These are phyloP conservation scores for Struthidea cinerea DNA, from an alignment of 2,113 vertebrate species.

Conservation along the genomic window DNA sequence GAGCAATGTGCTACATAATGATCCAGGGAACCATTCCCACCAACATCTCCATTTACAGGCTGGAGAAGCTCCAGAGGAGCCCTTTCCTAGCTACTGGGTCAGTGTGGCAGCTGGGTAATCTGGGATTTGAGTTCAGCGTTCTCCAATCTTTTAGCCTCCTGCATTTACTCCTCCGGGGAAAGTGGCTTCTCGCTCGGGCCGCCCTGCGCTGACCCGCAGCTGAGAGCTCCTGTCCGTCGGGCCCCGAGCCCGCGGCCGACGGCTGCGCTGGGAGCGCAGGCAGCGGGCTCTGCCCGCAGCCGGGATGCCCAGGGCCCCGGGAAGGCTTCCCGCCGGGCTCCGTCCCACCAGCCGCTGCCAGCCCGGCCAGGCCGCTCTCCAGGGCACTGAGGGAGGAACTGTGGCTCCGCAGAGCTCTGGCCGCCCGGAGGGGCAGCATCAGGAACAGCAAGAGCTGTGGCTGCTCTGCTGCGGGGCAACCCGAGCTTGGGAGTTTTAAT, in stretches of 20 bases:
- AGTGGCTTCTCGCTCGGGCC: neutral
- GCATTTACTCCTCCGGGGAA: neutral
- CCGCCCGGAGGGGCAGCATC: accelerated
- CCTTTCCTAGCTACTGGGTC: neutral
- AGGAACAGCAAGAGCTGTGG: accelerated
- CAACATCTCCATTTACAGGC: neutral
- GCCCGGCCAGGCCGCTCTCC: accelerated
- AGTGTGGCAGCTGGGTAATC: neutral
- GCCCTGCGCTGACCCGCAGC: neutral
- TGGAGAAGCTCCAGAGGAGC: neutral
- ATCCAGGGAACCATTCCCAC: neutral
- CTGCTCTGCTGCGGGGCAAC: neutral
- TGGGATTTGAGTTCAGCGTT: neutral
- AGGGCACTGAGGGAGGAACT: neutral
- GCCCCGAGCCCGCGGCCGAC: neutral
- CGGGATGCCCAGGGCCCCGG: neutral
- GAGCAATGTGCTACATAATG: accelerated
- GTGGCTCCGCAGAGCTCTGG: accelerated
- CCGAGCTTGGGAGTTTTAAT: accelerated
- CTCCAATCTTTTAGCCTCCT: accelerated
- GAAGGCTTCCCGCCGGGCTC: neutral
- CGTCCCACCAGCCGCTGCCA: neutral
- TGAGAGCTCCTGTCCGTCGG: neutral
- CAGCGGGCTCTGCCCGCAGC: neutral
- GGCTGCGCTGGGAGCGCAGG: neutral